Evolutionary conservation across 2,113 vertebrate species (phyloP), one percentile per base, ranked within the genome.

Genomic region (Arenaria interpres): DNA sequence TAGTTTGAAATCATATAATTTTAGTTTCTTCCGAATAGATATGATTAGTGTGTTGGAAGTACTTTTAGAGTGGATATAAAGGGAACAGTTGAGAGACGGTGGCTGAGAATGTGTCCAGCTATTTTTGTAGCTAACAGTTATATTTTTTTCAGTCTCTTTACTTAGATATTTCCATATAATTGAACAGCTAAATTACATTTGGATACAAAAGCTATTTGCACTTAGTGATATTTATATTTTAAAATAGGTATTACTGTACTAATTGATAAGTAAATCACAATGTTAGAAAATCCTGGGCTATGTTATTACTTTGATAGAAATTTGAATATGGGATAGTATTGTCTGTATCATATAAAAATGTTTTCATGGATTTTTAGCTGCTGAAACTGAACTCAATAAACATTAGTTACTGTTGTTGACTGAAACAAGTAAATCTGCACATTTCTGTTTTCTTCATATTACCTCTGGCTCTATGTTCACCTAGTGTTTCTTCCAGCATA

Each of bases 321-420:
- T 76, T 72, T 66, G 51, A 83, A 82, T 94, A 91, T 56, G 91
- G 21, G 96, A 91, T 82, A 95, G 94, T 88, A 85, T 75, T 97
- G 92, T 97, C 81, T 96, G 94, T 97, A 94, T 91, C 19, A 41
- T 84, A 84, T 85, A 28, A 85, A 91, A 96, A 88, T 95, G 94
- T 96, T 95, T 88, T 57, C n/a, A 63, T 97, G 94, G 74, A 96
- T 96, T 97, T 92, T 94, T 92, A 97, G 96, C 84, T 97, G 89
- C 92, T 97, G 92, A 89, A 89, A 92, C 81, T 91, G 86, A 89
- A 92, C 85, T 93, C 86, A 96, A 93, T 97, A 97, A 97, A 97
- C 74, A 92, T 95, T 13, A 95, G 97, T 88, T 91, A 35, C 73
- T 96, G 77, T 67, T 91, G 67, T 89, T 88, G 74, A 96, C 87